Conservation (phyloP, 2,797 vertebrate species). For the Sebastes variabilis region DNA sequence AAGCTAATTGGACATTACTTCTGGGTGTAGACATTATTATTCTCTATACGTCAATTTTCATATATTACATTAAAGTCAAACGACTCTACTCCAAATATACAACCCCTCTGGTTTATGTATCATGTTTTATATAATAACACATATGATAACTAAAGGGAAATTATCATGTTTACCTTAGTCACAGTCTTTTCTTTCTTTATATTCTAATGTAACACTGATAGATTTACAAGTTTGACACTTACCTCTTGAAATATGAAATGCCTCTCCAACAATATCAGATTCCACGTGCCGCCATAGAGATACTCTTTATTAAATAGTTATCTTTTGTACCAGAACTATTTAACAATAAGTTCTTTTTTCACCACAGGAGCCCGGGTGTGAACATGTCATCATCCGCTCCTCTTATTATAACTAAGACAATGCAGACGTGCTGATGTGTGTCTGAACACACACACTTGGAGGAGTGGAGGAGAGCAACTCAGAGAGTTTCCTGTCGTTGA, state of each 20-base stretch:
- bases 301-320: background rate
- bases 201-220: background rate
- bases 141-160: background rate
- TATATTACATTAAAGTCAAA: background rate
- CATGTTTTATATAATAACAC: background rate
- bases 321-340: background rate
- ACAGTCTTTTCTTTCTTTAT: background rate
- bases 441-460: background rate
- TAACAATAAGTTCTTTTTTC: constrained; percentile 15
- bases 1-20: background rate
- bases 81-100: background rate
- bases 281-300: constrained; percentile 47
- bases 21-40: background rate
- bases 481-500: constrained; percentile 85
- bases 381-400: constrained; percentile 60
- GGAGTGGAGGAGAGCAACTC: constrained; percentile 54
- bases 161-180: background rate
- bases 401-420: constrained; percentile 46
- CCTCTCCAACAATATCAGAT: constrained; percentile 60
- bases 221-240: constrained; percentile 30
- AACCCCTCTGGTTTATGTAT: background rate
- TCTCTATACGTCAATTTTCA: background rate
- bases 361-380: constrained; percentile 11
- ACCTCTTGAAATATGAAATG: constrained; percentile 61
- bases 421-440: constrained; percentile 15